Conservation (phyloP, 2,888 invertebrate species). For the Drosophila leonis region DNA sequence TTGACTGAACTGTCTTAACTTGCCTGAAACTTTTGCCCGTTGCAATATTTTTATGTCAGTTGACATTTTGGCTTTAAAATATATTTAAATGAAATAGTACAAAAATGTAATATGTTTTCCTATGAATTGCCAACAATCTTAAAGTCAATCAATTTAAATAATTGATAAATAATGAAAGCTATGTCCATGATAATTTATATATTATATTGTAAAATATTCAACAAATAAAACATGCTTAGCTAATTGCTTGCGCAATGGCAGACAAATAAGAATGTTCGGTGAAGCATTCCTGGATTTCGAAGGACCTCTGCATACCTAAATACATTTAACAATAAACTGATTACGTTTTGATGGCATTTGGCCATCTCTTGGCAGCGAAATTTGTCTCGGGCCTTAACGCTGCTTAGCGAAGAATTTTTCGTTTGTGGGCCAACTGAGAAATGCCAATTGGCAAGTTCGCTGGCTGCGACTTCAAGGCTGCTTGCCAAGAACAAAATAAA, state of each 20-base stretch:
- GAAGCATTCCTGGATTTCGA: background rate
- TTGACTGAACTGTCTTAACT: conserved; percentile 1
- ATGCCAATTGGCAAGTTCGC: conserved; percentile 57
- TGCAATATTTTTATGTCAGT: background rate
- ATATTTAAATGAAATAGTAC: background rate
- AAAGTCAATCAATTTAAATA: background rate
- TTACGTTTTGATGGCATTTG: conserved; percentile 34
- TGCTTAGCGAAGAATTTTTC: conserved; percentile 1
- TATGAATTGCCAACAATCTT: background rate
- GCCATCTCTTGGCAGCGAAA: conserved; percentile 23
- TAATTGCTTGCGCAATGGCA: background rate
- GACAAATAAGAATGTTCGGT: background rate
- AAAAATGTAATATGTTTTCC: background rate
- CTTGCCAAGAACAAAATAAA: conserved; percentile 57
- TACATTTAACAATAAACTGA: conserved; percentile 26
- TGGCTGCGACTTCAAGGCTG: conserved; percentile 20
- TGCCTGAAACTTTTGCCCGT: background rate
- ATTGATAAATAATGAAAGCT: background rate
- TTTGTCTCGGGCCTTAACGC: conserved; percentile 30
- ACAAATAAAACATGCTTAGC: background rate
- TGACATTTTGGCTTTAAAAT: background rate
- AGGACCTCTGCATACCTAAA: conserved; percentile 5
- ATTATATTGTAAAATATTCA: background rate
- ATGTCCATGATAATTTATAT: background rate
- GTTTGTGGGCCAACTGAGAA: conserved; percentile 43